Percentiles rank a stretch among this genome's conserved stretches.
Evolutionary conservation across 2,113 vertebrate species (phyloP).

Genomic region (Sebastes schlegelii): DNA sequence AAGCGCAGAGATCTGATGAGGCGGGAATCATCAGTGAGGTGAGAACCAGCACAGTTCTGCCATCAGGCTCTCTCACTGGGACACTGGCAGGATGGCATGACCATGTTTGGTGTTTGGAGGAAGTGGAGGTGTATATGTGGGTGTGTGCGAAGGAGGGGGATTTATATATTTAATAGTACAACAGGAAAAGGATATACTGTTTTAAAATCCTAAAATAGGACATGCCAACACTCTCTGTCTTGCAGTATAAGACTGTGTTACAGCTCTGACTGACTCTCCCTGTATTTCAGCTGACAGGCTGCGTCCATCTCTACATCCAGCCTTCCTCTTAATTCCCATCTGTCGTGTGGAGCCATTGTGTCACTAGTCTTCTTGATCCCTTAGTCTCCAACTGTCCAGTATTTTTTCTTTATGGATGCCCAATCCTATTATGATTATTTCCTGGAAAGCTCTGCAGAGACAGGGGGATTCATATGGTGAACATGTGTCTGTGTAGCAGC

Average conservation of each 20-base stretch:
- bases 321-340: slow-evolving; percentile 47
- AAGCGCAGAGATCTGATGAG: slow-evolving; percentile 76
- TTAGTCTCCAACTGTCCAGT: slow-evolving; percentile 52
- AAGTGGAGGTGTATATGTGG: slow-evolving; percentile 67
- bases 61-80: slow-evolving; percentile 62
- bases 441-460: slow-evolving; percentile 66
- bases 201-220: slow-evolving; percentile 51
- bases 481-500: slow-evolving; percentile 11
- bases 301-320: slow-evolving; percentile 28
- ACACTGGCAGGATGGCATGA: slow-evolving; percentile 55
- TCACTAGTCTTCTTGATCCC: slow-evolving; percentile 42
- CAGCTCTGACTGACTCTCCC: not conserved
- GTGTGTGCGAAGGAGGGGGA: slow-evolving; percentile 40
- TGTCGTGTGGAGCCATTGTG: slow-evolving; percentile 35
- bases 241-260: not conserved
- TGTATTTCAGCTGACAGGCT: not conserved
- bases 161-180: slow-evolving; percentile 42
- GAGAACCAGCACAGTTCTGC: slow-evolving; percentile 67
- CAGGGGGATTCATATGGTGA: not conserved
- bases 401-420: slow-evolving; percentile 58
- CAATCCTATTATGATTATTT: slow-evolving; percentile 70
- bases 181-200: slow-evolving; percentile 34
- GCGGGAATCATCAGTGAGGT: slow-evolving; percentile 65
- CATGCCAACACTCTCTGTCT: slow-evolving; percentile 23
- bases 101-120: slow-evolving; percentile 75